Evolutionary conservation across 2,888 invertebrate species (phyloP).

Genomic region (Ashinkailepas kermadecensis): DNA sequence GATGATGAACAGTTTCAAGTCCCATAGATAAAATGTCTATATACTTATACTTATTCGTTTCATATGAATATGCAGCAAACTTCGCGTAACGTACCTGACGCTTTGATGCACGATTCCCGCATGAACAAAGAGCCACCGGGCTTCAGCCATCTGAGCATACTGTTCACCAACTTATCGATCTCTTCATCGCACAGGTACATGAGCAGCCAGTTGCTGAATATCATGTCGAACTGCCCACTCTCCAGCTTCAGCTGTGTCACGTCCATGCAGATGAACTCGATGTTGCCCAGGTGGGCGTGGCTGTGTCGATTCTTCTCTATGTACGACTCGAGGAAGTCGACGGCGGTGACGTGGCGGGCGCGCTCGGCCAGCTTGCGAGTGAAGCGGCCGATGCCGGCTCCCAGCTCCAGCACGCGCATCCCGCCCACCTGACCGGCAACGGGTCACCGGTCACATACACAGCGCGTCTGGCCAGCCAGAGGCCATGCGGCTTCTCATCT

Average conservation of each 20-base stretch:
- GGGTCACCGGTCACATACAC: no score
- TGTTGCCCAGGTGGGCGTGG: conserved; percentile 44
- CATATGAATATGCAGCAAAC: no score
- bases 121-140: conserved; percentile 47
- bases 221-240: conserved; percentile 42
- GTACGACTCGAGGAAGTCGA: conserved; percentile 46
- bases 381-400: conserved; percentile 51
- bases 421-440: conserved; percentile 37
- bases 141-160: conserved; percentile 46
- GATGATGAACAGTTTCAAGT: no score
- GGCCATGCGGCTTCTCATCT: no score
- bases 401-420: conserved; percentile 47
- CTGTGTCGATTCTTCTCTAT: conserved; percentile 45
- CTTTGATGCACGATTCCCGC: conserved; percentile 50
- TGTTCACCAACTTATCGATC: conserved; percentile 42
- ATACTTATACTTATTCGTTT: no score
- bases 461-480: no score
- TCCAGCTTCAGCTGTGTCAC: conserved; percentile 46
- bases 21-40: no score
- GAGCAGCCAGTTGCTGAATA: conserved; percentile 53
- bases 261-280: conserved; percentile 46
- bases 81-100: conserved; percentile 39
- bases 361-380: conserved; percentile 45
- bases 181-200: conserved; percentile 51
- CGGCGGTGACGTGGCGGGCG: conserved; percentile 41